Percentiles rank a stretch among this genome's conserved stretches.
phyloP scores from a whole-genome alignment of 2,797 vertebrate species.

The Cheirogaleus major region DNA sequence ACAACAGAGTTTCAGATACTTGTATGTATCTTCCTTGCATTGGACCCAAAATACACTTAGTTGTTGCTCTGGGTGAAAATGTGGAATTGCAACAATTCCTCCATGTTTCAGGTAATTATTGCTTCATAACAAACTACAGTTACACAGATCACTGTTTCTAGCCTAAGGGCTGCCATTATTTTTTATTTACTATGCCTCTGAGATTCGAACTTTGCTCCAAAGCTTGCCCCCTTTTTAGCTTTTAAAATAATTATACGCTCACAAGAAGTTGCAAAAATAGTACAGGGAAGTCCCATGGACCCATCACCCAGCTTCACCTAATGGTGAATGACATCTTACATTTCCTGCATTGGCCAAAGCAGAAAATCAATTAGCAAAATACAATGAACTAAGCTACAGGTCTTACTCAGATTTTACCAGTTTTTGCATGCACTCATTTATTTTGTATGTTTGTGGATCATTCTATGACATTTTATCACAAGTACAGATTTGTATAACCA shows the following conservation, averaged over 20 bases:
- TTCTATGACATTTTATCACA: slow-evolving; percentile 12
- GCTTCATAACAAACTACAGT: neutral
- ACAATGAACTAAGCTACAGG: neutral
- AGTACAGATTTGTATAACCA: neutral
- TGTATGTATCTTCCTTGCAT: slow-evolving; percentile 23
- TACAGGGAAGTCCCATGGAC: neutral
- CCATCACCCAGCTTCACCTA: neutral
- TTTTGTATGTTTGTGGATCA: slow-evolving; percentile 31
- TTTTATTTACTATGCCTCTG: neutral
- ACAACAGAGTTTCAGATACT: neutral
- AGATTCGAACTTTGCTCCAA: slow-evolving; percentile 11
- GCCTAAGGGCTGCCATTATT: neutral
- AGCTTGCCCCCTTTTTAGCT: neutral
- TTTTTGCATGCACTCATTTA: neutral
- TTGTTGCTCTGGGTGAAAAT: slow-evolving; percentile 3
- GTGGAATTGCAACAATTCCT: slow-evolving; percentile 1
- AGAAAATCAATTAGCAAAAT: neutral
- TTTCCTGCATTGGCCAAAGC: neutral
- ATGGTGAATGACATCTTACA: neutral
- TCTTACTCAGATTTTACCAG: neutral
- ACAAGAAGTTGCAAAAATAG: slow-evolving; percentile 16
- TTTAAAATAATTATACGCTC: slow-evolving; percentile 41
- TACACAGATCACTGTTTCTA: neutral
- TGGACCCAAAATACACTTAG: neutral
- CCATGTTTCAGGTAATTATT: slow-evolving; percentile 9